phyloP scores from a whole-genome alignment of 1,140 invertebrate species.

The Scaptomyza pallida region DNA sequence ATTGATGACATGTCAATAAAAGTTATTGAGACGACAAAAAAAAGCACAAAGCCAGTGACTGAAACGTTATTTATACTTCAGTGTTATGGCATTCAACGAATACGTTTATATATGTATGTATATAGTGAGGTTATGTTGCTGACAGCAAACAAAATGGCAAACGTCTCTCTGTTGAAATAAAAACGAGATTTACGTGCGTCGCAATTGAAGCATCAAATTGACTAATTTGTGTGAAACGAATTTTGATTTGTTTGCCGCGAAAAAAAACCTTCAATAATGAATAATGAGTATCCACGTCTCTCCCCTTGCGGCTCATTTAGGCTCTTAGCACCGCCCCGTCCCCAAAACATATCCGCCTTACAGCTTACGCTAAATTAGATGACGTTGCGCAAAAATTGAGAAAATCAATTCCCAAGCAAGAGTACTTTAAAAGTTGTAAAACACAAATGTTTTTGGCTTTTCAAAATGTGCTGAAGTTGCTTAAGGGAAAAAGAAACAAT shows the following conservation, averaged over 20 bases:
- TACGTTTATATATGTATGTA: slow-evolving; percentile 1
- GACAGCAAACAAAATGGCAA: slow-evolving; percentile 25
- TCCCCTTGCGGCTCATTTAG: too few species aligned
- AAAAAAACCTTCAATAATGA: slow-evolving; percentile 34
- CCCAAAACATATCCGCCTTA: too few species aligned
- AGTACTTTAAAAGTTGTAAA: neutral
- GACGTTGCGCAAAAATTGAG: neutral
- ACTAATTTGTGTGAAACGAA: slow-evolving; percentile 68
- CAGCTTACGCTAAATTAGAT: neutral
- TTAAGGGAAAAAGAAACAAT: too few species aligned
- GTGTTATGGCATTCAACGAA: slow-evolving; percentile 1
- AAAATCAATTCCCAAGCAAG: neutral
- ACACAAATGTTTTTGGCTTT: too few species aligned
- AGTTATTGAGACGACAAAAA: slow-evolving; percentile 57
- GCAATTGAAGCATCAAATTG: slow-evolving; percentile 44
- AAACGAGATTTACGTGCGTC: slow-evolving; percentile 16
- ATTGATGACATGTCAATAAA: slow-evolving; percentile 77
- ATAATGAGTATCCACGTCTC: slow-evolving; percentile 18
- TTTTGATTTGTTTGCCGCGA: slow-evolving; percentile 52
- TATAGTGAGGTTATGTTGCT: neutral
- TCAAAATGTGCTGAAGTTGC: too few species aligned
- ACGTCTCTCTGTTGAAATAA: neutral
- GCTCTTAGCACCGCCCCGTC: too few species aligned
- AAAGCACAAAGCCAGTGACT: neutral
- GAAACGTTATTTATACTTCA: neutral